phyloP scores from a whole-genome alignment of 2,888 invertebrate genomes.

The Synergus umbraculus region DNA sequence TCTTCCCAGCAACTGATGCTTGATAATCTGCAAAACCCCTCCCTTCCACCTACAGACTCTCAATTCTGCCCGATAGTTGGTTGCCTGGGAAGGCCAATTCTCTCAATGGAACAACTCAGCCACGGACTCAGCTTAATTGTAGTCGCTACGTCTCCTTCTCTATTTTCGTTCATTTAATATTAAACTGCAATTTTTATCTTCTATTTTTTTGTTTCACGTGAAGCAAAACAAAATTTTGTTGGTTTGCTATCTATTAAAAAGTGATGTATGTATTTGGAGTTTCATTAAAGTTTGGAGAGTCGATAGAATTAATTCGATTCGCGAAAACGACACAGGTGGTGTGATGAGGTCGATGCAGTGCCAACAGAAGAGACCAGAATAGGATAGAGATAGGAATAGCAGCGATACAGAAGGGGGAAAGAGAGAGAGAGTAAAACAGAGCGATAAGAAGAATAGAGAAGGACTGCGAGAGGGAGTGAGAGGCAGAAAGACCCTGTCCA shows the following conservation, averaged over 20 bases:
- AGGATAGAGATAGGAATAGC: background rate
- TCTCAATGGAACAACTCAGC: constrained; percentile 76
- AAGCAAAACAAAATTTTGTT: no score
- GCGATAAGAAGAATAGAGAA: constrained; percentile 41
- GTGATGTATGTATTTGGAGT: background rate
- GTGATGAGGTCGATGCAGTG: constrained; percentile 55
- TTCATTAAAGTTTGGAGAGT: background rate
- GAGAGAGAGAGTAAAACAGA: background rate
- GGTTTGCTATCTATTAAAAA: no score
- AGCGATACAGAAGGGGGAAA: constrained; percentile 26
- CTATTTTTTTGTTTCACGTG: no score
- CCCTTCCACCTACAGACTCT: constrained; percentile 59
- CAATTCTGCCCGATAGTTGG: constrained; percentile 75
- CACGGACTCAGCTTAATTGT: constrained; percentile 75
- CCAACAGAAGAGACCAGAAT: constrained; percentile 3
- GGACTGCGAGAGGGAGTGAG: constrained; percentile 42
- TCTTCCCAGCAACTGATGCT: constrained; percentile 77
- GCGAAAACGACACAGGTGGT: constrained; percentile 59
- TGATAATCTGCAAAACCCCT: constrained; percentile 75
- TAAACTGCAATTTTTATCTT: constrained; percentile 32
- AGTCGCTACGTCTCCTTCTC: constrained; percentile 66
- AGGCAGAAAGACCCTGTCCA: constrained; percentile 59
- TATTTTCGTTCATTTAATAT: constrained; percentile 52
- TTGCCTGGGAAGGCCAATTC: constrained; percentile 71
- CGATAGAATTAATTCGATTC: constrained; percentile 10